Conservation (phyloP, 2,797 vertebrate genomes). For the Picus viridis region DNA sequence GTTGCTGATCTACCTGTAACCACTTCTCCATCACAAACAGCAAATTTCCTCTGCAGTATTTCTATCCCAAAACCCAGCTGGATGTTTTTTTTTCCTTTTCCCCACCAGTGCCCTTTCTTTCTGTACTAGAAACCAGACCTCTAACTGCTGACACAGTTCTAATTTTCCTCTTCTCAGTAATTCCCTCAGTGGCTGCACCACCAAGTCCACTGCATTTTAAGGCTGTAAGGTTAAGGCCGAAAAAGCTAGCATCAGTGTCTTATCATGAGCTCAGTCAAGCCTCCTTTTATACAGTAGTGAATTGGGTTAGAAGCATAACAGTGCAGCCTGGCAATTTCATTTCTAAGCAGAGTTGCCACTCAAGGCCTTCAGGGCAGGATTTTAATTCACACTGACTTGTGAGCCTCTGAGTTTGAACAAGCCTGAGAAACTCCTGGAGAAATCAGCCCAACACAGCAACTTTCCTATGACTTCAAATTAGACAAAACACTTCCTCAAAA, state of each 20-base stretch:
- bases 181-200: conserved; percentile 32
- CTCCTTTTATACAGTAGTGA: conserved; percentile 15
- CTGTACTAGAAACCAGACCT: conserved; percentile 19
- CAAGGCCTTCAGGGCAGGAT: conserved; percentile 2
- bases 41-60: background rate
- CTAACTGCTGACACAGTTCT: conserved; percentile 42
- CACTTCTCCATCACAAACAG: background rate
- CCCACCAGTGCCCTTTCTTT: background rate
- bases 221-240: conserved; percentile 45
- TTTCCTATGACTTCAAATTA: background rate
- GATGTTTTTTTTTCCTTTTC: background rate
- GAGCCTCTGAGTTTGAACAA: background rate
- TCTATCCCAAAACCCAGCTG: background rate
- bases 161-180: conserved; percentile 42
- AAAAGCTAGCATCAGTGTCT: conserved; percentile 28
- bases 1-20: conserved; percentile 15
- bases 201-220: conserved; percentile 17
- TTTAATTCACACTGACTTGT: conserved; percentile 5
- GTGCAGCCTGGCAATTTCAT: background rate
- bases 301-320: background rate
- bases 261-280: conserved; percentile 13
- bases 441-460: background rate
- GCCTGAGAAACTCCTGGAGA: background rate
- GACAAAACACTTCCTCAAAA: background rate
- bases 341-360: conserved; percentile 30